Evolutionary conservation across 2,797 vertebrate genomes (phyloP).

Genomic region (Semotilus atromaculatus): DNA sequence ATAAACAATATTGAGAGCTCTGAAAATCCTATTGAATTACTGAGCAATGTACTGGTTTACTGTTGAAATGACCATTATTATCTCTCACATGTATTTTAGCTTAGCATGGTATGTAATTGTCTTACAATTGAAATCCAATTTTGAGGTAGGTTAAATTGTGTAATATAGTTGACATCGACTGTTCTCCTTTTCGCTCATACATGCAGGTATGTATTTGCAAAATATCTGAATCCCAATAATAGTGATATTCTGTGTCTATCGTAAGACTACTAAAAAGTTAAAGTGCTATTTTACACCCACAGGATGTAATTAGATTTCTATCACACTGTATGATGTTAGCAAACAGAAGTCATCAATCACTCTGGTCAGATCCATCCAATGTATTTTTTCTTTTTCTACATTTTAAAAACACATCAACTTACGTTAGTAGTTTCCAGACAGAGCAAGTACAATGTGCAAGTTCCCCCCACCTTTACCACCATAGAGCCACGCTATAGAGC

Average conservation of each 20-base stretch:
- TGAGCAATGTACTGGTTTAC: constrained; percentile 4
- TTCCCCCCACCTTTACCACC: neutral
- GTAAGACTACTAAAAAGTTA: constrained; percentile 8
- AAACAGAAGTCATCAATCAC: constrained; percentile 26
- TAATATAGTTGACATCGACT: constrained; percentile 22
- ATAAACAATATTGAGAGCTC: constrained; percentile 28
- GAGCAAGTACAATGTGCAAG: neutral
- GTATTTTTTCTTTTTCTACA: neutral
- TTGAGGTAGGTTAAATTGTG: neutral
- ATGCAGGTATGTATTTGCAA: neutral
- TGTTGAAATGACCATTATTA: constrained; percentile 16
- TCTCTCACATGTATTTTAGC: neutral
- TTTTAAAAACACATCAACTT: neutral
- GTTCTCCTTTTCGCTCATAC: neutral
- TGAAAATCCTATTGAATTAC: constrained; percentile 26
- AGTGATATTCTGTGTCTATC: constrained; percentile 14
- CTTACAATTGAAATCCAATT: neutral
- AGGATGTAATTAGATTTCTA: constrained; percentile 24
- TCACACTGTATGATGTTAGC: constrained; percentile 25
- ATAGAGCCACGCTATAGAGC: neutral
- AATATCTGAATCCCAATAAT: constrained; percentile 2
- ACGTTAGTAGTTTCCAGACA: neutral
- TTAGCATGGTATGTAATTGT: neutral
- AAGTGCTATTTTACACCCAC: constrained; percentile 25
- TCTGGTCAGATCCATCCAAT: neutral